Evolutionary conservation across 2,113 vertebrate genomes (phyloP).

Genomic region (Rhabdomys dilectus): DNA sequence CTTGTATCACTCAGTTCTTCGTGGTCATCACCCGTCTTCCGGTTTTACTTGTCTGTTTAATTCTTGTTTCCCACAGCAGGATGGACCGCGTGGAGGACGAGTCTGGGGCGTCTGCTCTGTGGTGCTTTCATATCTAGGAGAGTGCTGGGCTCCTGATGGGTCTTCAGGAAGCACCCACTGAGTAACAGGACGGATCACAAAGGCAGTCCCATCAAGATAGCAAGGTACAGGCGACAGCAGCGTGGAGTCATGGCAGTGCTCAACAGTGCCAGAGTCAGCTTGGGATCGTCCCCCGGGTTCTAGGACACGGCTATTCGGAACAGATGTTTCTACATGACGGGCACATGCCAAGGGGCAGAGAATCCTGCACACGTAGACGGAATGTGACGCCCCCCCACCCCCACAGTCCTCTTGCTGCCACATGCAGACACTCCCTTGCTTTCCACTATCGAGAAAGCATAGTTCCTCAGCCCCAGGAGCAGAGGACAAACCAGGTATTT

Average conservation of each 20-base stretch:
- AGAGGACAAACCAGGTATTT: neutral
- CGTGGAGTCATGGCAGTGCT: neutral
- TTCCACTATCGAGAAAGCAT: neutral
- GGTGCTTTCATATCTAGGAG: neutral
- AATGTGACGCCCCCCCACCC: fast-evolving
- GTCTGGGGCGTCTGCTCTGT: neutral
- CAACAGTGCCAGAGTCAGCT: neutral
- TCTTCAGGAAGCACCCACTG: neutral
- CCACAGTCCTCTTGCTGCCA: conserved; percentile 21
- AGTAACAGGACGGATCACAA: neutral
- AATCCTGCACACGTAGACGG: neutral
- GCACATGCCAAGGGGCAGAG: neutral
- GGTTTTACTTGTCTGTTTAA: neutral
- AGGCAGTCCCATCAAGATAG: neutral
- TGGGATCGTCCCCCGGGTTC: neutral
- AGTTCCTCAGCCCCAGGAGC: neutral
- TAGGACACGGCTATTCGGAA: neutral
- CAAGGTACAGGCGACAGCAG: neutral
- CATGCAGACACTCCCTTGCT: conserved; percentile 29
- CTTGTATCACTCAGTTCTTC: neutral
- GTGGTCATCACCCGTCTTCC: neutral
- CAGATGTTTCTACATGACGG: neutral
- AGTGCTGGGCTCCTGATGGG: fast-evolving
- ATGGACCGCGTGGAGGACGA: neutral
- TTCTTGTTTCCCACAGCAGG: neutral